These are phyloP conservation scores for Perognathus longimembris DNA, from an alignment of 2,113 vertebrate species.

Conservation along the genomic window DNA sequence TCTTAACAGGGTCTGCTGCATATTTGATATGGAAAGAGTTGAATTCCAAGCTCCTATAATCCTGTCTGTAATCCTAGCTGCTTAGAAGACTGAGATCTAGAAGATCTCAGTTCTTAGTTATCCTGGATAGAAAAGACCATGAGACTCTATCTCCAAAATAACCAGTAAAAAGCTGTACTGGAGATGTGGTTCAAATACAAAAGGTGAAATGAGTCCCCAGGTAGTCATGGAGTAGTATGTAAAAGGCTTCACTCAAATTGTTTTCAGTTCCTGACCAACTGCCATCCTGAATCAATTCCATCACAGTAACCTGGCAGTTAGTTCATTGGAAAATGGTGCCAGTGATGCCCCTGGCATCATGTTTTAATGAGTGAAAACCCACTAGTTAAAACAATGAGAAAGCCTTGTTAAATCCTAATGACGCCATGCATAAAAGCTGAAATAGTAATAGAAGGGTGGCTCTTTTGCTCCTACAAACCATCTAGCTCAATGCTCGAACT, in stretches of 20 bases:
- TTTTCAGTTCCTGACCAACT: neutral
- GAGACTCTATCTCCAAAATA: too few relatives aligned
- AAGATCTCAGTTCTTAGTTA: too few relatives aligned
- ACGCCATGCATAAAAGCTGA: neutral
- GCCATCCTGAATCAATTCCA: neutral
- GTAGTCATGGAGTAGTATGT: neutral
- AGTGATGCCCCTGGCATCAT: neutral
- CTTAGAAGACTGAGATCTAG: too few relatives aligned
- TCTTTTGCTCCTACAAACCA: neutral
- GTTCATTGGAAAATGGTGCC: neutral
- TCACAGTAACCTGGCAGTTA: neutral
- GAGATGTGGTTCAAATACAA: neutral
- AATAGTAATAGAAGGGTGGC: neutral
- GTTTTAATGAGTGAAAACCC: neutral
- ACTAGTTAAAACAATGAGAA: constrained; percentile 2
- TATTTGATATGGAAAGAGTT: neutral
- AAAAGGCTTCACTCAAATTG: neutral
- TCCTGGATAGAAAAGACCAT: too few relatives aligned
- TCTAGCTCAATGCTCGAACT: neutral
- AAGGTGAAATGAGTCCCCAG: neutral
- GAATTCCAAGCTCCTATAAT: neutral
- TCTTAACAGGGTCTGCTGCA: neutral
- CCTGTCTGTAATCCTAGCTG: too few relatives aligned
- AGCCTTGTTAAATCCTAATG: neutral
- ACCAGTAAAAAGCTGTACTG: too few relatives aligned